Evolutionary conservation across 1,140 invertebrate species (phyloP).

Genomic region (Aphidius ervi): DNA sequence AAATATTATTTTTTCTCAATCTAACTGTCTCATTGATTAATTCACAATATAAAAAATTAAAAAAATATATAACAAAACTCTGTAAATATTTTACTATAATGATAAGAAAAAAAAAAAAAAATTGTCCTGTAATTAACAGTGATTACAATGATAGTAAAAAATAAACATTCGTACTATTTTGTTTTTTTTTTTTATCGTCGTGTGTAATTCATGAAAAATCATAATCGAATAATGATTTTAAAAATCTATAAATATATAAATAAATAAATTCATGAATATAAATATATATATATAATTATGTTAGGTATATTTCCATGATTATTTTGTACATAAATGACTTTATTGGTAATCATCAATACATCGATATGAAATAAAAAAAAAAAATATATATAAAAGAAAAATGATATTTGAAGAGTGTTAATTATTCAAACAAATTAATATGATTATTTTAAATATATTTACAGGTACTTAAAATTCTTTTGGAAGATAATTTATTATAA

Average conservation of each 20-base stretch:
- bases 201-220: neutral
- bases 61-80: neutral
- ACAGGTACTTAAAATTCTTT: neutral
- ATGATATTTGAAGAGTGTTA: neutral
- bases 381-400: conserved; percentile 36
- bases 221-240: neutral
- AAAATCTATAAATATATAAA: conserved; percentile 14
- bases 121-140: conserved; percentile 7
- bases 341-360: conserved; percentile 46
- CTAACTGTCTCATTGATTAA: too few species aligned
- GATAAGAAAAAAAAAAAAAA: conserved; percentile 2
- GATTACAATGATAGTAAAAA: too few species aligned
- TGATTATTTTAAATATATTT: neutral
- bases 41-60: neutral
- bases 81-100: conserved; percentile 6
- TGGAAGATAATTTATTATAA: neutral
- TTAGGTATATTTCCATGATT: conserved; percentile 44
- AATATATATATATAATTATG: conserved; percentile 31
- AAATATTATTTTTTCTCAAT: too few species aligned
- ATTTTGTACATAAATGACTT: conserved; percentile 50
- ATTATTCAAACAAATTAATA: neutral
- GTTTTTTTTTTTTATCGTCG: too few species aligned
- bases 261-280: conserved; percentile 1
- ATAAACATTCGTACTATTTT: too few species aligned
- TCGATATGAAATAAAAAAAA: conserved; percentile 33